These are phyloP conservation scores for Tinamus guttatus DNA, from an alignment of 2,113 vertebrate species.

Conservation along the genomic window DNA sequence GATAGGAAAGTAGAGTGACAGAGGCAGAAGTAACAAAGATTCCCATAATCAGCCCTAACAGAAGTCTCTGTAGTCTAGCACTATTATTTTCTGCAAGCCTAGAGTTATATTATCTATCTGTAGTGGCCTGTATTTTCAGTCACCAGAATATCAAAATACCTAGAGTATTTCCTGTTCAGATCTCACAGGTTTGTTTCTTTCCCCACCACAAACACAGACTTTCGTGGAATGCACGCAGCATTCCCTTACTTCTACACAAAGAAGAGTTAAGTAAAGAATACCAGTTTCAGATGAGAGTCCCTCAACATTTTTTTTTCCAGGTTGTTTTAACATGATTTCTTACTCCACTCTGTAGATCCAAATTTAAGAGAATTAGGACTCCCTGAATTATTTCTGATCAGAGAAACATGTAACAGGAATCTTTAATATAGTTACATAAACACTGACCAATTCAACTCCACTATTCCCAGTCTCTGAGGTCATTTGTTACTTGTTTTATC, in stretches of 20 bases:
- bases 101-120: background rate
- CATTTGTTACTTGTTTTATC: background rate
- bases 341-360: background rate
- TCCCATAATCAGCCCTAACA: no score
- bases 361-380: background rate
- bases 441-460: background rate
- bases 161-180: background rate
- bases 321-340: background rate
- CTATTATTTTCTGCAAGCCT: background rate
- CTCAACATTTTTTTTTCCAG: no score
- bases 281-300: background rate
- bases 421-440: background rate
- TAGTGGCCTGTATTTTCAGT: background rate
- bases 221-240: background rate
- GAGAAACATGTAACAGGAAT: background rate
- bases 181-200: background rate
- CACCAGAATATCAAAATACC: background rate
- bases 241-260: background rate
- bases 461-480: background rate
- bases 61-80: background rate
- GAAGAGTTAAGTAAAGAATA: background rate
- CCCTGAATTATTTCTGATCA: background rate
- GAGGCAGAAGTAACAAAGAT: background rate
- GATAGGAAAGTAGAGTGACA: background rate
- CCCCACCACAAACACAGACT: background rate